Percentiles rank a stretch among this genome's conserved stretches.
phyloP scores from a whole-genome alignment of 2,888 invertebrate genomes.

The Euphydryas editha region DNA sequence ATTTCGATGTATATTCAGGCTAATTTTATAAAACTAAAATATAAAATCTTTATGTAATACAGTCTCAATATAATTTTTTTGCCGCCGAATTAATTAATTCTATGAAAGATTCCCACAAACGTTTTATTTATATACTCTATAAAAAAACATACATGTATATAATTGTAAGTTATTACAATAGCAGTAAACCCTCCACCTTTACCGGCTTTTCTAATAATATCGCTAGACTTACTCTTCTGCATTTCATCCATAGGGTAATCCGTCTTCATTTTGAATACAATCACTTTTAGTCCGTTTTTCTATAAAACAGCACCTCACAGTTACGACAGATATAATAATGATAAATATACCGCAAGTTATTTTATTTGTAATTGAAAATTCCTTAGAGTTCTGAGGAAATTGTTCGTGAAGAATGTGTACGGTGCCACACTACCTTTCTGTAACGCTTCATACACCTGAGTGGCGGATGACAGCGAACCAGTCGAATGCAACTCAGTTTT shows the following conservation, averaged over 20 bases:
- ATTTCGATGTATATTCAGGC: not conserved
- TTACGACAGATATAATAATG: constrained; percentile 57
- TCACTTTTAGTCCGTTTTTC: constrained; percentile 64
- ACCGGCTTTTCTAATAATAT: constrained; percentile 10
- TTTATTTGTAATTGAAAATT: constrained; percentile 71
- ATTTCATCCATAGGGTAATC: constrained; percentile 82
- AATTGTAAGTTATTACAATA: not conserved
- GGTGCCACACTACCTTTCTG: constrained; percentile 64
- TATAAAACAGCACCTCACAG: constrained; percentile 55
- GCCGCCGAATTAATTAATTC: not conserved
- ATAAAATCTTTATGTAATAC: too few species aligned
- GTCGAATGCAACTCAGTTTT: constrained; percentile 63
- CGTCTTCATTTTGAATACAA: constrained; percentile 72
- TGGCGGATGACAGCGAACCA: constrained; percentile 59
- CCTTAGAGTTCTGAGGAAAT: constrained; percentile 51
- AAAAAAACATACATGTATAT: not conserved
- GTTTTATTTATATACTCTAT: not conserved
- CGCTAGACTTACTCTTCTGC: constrained; percentile 76
- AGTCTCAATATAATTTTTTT: too few species aligned
- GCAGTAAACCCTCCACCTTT: not conserved
- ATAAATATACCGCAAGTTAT: constrained; percentile 59
- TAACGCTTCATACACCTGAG: constrained; percentile 66
- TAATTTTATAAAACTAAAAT: not conserved
- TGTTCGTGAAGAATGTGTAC: constrained; percentile 38
- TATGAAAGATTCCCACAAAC: not conserved